These are phyloP conservation scores for Vulpes vulpes DNA, from an alignment of 2,113 vertebrate genomes.

Conservation along the genomic window DNA sequence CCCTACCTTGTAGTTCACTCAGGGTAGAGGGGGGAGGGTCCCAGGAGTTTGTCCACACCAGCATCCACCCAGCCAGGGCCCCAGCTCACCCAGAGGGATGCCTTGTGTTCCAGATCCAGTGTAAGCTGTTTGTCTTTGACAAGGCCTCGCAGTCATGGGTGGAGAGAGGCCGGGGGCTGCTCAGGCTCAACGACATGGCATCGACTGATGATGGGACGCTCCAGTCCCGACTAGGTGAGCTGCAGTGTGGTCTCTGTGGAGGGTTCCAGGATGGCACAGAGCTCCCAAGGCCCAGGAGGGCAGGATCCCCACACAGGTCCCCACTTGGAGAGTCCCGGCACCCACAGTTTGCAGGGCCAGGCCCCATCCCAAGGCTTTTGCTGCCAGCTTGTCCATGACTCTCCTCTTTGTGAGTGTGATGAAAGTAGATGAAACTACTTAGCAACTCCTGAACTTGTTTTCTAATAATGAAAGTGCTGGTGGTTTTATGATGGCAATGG, in stretches of 20 bases:
- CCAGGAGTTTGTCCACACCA: background rate
- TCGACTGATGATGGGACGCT: conserved; percentile 96
- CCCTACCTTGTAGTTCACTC: background rate
- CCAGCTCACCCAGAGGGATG: background rate
- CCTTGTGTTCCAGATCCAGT: conserved; percentile 93
- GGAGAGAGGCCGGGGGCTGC: conserved; percentile 96
- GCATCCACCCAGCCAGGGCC: background rate
- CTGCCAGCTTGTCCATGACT: background rate
- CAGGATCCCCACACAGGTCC: background rate
- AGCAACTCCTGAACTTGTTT: background rate
- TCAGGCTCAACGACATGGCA: conserved; percentile 99
- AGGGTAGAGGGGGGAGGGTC: fast-evolving
- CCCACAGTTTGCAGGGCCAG: fast-evolving
- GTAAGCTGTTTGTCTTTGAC: conserved; percentile 99
- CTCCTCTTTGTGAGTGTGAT: background rate
- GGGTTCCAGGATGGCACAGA: background rate
- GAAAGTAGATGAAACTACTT: background rate
- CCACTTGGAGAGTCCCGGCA: fast-evolving
- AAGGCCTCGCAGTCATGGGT: conserved; percentile 99
- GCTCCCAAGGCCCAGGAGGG: background rate
- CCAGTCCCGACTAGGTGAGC: conserved; percentile 97
- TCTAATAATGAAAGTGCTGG: background rate
- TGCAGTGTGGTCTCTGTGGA: background rate
- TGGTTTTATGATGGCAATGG: background rate
- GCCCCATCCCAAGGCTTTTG: background rate